A percentile compares a stretch with the other conserved stretches of the same genome.
Evolutionary conservation across 2,797 vertebrate species (phyloP).

Genomic region (Sciaenops ocellatus): DNA sequence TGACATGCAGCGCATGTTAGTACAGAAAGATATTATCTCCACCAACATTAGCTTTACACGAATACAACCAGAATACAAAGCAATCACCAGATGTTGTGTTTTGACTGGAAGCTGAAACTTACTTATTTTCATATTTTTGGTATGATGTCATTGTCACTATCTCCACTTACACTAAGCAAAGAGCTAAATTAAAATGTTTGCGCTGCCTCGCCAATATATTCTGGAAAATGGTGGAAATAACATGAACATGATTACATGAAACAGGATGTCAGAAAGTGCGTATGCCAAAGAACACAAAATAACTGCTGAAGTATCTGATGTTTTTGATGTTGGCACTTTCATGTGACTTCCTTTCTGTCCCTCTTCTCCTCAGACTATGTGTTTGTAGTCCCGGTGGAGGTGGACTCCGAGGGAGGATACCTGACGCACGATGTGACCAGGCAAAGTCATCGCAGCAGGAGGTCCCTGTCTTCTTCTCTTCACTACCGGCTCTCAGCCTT

Average conservation of each 20-base stretch:
- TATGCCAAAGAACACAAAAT: neutral
- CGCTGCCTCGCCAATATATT: neutral
- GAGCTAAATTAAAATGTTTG: neutral
- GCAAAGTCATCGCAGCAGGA: conserved; percentile 86
- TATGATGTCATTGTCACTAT: neutral
- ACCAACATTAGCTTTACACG: neutral
- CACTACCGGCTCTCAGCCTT: conserved; percentile 95
- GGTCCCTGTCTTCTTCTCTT: conserved; percentile 85
- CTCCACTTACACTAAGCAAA: neutral
- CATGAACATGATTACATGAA: neutral
- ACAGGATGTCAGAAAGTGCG: neutral
- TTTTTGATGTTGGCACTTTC: neutral
- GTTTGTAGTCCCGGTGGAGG: conserved; percentile 94
- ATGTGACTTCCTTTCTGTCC: neutral
- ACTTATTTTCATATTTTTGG: neutral
- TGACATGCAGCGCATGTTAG: neutral
- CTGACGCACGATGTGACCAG: conserved; percentile 91
- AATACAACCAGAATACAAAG: neutral
- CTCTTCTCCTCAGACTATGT: conserved; percentile 88
- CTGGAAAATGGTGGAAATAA: conserved; percentile 1
- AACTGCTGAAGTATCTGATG: neutral
- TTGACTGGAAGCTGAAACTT: neutral
- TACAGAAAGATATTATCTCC: neutral
- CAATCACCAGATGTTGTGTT: neutral
- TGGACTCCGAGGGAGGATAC: conserved; percentile 89